Conservation (phyloP, 2,888 invertebrate genomes). For the Amblyteles armatorius region DNA sequence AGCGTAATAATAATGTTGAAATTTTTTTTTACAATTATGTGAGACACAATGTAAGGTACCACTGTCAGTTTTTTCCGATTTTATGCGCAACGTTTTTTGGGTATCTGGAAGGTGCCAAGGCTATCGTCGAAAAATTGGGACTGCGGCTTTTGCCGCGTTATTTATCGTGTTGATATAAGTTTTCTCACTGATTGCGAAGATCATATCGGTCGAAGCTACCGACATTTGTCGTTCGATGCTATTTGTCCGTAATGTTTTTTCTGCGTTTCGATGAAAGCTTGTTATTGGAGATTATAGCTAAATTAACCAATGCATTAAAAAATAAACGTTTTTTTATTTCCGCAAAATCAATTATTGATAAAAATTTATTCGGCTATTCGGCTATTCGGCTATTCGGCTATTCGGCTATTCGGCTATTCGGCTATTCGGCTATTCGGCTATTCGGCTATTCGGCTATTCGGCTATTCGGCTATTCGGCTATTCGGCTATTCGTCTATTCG, state of each 20-base stretch:
- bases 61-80: neutral
- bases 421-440: no score
- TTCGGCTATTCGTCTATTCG: no score
- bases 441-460: no score
- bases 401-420: no score
- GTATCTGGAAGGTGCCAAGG: neutral
- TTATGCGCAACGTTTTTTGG: neutral
- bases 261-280: neutral
- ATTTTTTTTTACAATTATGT: neutral
- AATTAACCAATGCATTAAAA: neutral
- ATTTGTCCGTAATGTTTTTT: neutral
- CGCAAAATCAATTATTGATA: no score
- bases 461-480: no score
- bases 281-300: neutral
- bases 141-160: neutral
- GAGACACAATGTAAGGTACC: neutral
- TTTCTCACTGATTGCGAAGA: conserved; percentile 14
- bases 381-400: no score
- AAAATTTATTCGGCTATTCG: neutral
- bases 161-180: conserved; percentile 1
- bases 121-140: neutral
- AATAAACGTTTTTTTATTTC: neutral
- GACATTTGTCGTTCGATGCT: conserved; percentile 21
- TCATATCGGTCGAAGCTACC: conserved; percentile 1
- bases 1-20: neutral